These are phyloP conservation scores for Cephalopterus ornatus DNA, from an alignment of 2,113 vertebrate genomes.

Conservation along the genomic window DNA sequence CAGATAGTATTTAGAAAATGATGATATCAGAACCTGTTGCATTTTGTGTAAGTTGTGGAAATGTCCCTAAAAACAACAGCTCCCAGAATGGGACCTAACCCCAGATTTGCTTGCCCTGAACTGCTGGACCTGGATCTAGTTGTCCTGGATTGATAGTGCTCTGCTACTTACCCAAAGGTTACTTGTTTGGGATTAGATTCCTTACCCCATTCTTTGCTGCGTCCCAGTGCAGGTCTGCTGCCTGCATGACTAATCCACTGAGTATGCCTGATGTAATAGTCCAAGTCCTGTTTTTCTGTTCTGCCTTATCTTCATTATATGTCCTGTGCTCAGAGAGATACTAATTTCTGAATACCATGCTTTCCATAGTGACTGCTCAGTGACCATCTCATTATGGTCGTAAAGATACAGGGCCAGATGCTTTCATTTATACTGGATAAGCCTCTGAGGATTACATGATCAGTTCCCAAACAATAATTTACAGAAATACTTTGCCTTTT, in stretches of 20 bases:
- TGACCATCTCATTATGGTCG: background rate
- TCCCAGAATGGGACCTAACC: background rate
- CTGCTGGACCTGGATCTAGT: background rate
- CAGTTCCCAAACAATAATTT: background rate
- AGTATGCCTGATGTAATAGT: background rate
- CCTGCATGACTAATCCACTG: background rate
- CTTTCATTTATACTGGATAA: slow-evolving; percentile 21
- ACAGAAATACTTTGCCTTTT: background rate
- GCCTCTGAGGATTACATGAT: background rate
- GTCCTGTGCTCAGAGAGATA: background rate
- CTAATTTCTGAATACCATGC: background rate
- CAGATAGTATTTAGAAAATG: background rate
- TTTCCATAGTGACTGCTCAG: background rate
- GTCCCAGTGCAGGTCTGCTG: background rate
- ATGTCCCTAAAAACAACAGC: background rate
- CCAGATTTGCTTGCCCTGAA: background rate
- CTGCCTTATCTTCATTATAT: background rate
- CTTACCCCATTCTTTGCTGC: background rate
- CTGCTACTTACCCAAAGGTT: background rate
- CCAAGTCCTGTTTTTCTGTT: background rate
- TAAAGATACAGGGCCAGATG: slow-evolving; percentile 2
- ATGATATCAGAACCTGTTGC: background rate
- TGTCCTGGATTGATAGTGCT: background rate
- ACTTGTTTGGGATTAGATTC: background rate
- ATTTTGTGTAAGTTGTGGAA: background rate